Percentiles rank a stretch among this genome's conserved stretches.
Evolutionary conservation across 2,113 vertebrate species (phyloP).

Genomic region (Pyrgilauda ruficollis): DNA sequence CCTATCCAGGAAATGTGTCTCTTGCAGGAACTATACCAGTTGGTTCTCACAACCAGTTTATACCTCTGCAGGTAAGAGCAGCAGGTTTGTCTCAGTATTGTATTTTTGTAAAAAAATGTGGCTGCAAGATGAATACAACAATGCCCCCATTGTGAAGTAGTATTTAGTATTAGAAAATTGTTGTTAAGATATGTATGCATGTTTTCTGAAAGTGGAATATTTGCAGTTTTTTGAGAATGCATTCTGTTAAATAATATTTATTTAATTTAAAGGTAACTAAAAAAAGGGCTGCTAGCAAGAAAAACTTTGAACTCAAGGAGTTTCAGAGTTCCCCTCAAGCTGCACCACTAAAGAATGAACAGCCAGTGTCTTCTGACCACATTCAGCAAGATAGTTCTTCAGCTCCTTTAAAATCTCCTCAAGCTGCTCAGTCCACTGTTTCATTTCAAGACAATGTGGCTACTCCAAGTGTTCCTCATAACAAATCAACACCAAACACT

Average conservation of each 20-base stretch:
- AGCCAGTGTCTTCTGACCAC: constrained; percentile 58
- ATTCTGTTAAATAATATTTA: constrained; percentile 60
- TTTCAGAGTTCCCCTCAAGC: constrained; percentile 77
- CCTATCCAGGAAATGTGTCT: constrained; percentile 77
- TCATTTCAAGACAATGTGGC: constrained; percentile 65
- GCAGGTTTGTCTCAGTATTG: neutral
- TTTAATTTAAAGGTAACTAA: constrained; percentile 91
- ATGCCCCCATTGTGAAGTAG: neutral
- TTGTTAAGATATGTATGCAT: neutral
- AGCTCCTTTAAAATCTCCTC: constrained; percentile 51
- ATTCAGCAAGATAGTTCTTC: constrained; percentile 62
- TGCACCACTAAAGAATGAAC: constrained; percentile 64
- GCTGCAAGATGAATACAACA: neutral
- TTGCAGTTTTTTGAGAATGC: constrained; percentile 17
- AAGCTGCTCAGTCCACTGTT: constrained; percentile 42
- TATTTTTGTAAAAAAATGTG: neutral
- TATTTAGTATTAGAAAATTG: neutral
- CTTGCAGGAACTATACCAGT: constrained; percentile 71
- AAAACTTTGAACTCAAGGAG: constrained; percentile 81
- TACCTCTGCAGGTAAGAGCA: constrained; percentile 88
- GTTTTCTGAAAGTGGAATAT: constrained; percentile 47
- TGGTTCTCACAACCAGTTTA: constrained; percentile 92
- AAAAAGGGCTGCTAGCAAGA: constrained; percentile 89
- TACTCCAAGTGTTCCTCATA: constrained; percentile 65
- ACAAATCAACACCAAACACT: constrained; percentile 77